Evolutionary conservation across 2,797 vertebrate genomes (phyloP), one percentile per base, ranked within the genome.

Genomic region (Falco peregrinus): DNA sequence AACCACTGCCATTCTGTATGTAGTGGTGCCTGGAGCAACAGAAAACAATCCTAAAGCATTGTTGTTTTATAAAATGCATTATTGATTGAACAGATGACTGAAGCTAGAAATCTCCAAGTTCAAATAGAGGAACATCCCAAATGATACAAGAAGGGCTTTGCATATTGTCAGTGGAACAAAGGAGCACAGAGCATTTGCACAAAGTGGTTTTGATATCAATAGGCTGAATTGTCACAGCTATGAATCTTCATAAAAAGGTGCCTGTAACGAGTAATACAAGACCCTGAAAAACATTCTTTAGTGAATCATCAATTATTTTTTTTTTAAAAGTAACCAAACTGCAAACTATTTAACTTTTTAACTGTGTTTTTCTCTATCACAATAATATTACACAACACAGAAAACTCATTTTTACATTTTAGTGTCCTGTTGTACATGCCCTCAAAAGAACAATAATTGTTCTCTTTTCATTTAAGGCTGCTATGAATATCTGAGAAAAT

Each of bases 161-260:
- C 41, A 24, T 63, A 45, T 70, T 82, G 54, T 84, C 87, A 47
- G 77, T 53, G 39, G 80, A 96, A 95, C 87, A 94, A 93, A 68
- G 73, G 69, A 89, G 31, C 17, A 37, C 13, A 83, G 75, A 87
- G 26, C n/a, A 77, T 75, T 85, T 89, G 65, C 68, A 85, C 71
- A 85, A 84, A 94, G 47, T 39, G 33, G 41, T 83, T 94, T 95
- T 91, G 90, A 59, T 97, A 92, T 95, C 95, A 96, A 37, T 65
- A 92, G 48, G 18, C 63, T 80, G 76, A 78, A 89, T 65, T 96
- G 84, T 95, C 83, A 94, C 65, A 93, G 48, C 70, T 89, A 69
- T 91, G 96, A 96, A 63, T 96, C 85, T 86, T 57, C 53, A 83
- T 41, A 50, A 90, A 85, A 89, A 78, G 92, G 79, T 13, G 10